These are phyloP conservation scores for Synanthedon andrenaeformis DNA, from an alignment of 2,888 invertebrate genomes.

Conservation along the genomic window DNA sequence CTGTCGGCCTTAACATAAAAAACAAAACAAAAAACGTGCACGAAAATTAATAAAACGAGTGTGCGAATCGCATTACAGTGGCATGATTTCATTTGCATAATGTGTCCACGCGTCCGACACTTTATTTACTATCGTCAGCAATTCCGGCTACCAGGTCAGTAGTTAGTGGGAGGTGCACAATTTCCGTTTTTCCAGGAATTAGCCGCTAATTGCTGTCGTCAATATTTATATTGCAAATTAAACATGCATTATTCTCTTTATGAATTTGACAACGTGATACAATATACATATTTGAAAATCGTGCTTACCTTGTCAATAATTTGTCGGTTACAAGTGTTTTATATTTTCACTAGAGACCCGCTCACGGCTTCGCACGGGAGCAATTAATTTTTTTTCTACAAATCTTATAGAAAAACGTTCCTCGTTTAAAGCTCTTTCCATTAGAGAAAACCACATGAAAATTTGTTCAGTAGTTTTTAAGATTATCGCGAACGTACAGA, in stretches of 20 bases:
- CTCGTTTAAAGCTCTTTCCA: too few relatives aligned
- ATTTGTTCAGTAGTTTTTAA: too few relatives aligned
- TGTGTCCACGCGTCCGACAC: conserved; percentile 18
- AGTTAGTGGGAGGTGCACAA: conserved; percentile 1
- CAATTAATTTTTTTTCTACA: too few relatives aligned
- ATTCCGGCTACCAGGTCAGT: conserved; percentile 19
- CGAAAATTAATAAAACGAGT: too few relatives aligned
- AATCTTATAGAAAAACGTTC: too few relatives aligned
- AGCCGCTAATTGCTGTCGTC: neutral
- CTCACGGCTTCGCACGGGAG: too few relatives aligned
- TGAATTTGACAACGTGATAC: neutral
- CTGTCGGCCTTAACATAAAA: too few relatives aligned
- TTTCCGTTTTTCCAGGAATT: conserved; percentile 44
- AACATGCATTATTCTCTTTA: neutral
- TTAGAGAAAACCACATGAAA: too few relatives aligned
- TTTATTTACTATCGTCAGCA: conserved; percentile 33
- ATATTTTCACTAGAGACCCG: too few relatives aligned
- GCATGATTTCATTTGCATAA: conserved; percentile 31
- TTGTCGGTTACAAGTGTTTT: too few relatives aligned
- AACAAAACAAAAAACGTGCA: too few relatives aligned
- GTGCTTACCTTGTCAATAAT: neutral
- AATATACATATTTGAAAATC: neutral
- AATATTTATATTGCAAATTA: neutral
- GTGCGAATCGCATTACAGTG: conserved; percentile 22
- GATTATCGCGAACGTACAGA: too few relatives aligned